Percentiles rank a stretch among this genome's conserved stretches.
Evolutionary conservation across 2,888 invertebrate species (phyloP).

Genomic region (Chloroclystis v-ata): DNA sequence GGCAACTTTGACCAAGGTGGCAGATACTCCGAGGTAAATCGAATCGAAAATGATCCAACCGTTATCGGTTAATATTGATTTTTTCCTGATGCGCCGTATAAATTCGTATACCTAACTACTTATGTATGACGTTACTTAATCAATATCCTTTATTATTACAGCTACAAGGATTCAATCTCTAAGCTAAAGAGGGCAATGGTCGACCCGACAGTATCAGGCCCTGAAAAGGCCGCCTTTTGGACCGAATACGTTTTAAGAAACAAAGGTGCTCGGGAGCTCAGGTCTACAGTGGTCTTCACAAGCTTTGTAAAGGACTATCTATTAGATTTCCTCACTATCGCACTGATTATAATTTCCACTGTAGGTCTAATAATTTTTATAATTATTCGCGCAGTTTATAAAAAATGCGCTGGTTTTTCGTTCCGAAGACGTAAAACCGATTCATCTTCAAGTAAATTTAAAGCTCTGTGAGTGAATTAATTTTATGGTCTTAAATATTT

Average conservation of each 20-base stretch:
- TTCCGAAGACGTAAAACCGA: slow-evolving; percentile 18
- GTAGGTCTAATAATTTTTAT: slow-evolving; percentile 34
- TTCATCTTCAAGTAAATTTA: slow-evolving; percentile 51
- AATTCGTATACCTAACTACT: too few relatives aligned
- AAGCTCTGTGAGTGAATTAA: slow-evolving; percentile 37
- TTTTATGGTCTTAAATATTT: background rate
- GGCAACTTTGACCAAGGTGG: slow-evolving; percentile 46
- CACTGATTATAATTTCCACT: slow-evolving; percentile 30
- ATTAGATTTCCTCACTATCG: slow-evolving; percentile 49
- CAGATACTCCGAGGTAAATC: slow-evolving; percentile 51
- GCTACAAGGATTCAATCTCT: slow-evolving; percentile 54
- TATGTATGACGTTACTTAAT: too few relatives aligned
- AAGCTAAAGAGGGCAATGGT: slow-evolving; percentile 45
- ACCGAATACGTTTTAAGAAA: slow-evolving; percentile 74
- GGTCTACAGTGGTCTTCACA: slow-evolving; percentile 58
- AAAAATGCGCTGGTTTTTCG: slow-evolving; percentile 39
- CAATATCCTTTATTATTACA: too few relatives aligned
- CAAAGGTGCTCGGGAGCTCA: slow-evolving; percentile 61
- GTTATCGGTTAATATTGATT: too few relatives aligned
- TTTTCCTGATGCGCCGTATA: too few relatives aligned
- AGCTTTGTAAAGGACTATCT: slow-evolving; percentile 58
- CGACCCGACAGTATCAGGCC: slow-evolving; percentile 57
- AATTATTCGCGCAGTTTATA: slow-evolving; percentile 37
- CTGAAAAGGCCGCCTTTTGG: slow-evolving; percentile 73
- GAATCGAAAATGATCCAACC: background rate